Evolutionary conservation across 2,888 invertebrate genomes (phyloP).

Genomic region (Limnephilus lunatus): DNA sequence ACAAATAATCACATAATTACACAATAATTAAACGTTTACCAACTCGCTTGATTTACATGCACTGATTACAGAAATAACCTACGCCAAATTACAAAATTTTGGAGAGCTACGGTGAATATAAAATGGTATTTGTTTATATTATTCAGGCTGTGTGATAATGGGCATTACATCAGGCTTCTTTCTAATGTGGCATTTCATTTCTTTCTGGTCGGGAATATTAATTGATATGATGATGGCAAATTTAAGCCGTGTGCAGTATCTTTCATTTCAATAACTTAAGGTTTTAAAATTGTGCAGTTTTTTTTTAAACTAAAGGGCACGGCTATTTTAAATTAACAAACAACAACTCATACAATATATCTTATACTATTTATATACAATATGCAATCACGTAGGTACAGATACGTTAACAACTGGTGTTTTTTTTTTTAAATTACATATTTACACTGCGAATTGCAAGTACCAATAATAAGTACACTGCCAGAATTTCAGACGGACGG

Average conservation of each 20-base stretch:
- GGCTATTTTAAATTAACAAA: neutral
- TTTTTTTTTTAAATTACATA: no score
- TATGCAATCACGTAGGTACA: neutral
- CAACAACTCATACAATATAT: no score
- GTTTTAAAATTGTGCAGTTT: neutral
- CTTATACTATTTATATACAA: neutral
- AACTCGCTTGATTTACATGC: neutral
- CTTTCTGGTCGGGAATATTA: conserved; percentile 8
- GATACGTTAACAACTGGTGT: neutral
- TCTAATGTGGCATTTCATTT: conserved; percentile 7
- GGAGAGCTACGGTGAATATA: neutral
- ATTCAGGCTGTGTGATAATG: neutral
- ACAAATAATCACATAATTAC: neutral
- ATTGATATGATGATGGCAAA: neutral
- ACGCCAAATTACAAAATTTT: neutral
- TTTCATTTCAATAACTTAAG: neutral
- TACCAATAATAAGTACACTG: no score
- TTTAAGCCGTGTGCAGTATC: neutral
- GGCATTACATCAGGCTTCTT: neutral
- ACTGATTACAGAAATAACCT: neutral
- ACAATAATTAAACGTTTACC: neutral
- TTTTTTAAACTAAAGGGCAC: neutral
- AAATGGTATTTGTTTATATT: neutral
- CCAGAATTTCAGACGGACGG: no score
- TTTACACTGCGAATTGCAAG: no score